These are phyloP conservation scores for Myiotriccus ornatus DNA, from an alignment of 2,797 vertebrate species.

Conservation along the genomic window DNA sequence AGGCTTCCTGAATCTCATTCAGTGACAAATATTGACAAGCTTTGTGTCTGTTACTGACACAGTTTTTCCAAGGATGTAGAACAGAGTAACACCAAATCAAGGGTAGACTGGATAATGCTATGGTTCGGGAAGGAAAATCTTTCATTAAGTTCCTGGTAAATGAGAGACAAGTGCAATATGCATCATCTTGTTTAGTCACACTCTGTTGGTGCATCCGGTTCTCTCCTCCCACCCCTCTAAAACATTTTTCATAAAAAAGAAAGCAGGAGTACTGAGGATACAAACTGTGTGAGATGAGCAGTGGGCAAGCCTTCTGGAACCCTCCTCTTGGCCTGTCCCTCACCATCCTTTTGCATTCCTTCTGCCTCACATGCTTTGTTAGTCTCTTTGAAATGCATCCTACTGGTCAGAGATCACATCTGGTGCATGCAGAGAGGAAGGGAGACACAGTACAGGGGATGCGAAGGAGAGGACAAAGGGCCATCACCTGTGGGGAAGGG, in stretches of 20 bases:
- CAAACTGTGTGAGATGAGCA: not conserved
- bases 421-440: not conserved
- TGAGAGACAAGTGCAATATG: not conserved
- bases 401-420: not conserved
- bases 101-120: not conserved
- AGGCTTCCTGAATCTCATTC: not conserved
- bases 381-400: not conserved
- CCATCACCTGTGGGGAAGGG: not conserved
- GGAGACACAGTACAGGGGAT: rapidly evolving
- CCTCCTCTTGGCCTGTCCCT: not conserved
- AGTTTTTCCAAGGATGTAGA: slow-evolving; percentile 5
- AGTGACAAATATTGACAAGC: slow-evolving; percentile 53
- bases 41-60: slow-evolving; percentile 27
- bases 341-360: not conserved
- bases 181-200: not conserved
- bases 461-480: not conserved
- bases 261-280: not conserved
- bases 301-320: not conserved
- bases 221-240: not conserved
- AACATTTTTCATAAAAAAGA: not conserved
- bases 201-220: not conserved
- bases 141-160: not conserved
- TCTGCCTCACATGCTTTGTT: not conserved
- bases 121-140: not conserved
- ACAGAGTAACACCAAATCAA: not conserved